These are phyloP conservation scores for Drosophila sechellia DNA, from an alignment of 1,140 invertebrate genomes.

Conservation along the genomic window DNA sequence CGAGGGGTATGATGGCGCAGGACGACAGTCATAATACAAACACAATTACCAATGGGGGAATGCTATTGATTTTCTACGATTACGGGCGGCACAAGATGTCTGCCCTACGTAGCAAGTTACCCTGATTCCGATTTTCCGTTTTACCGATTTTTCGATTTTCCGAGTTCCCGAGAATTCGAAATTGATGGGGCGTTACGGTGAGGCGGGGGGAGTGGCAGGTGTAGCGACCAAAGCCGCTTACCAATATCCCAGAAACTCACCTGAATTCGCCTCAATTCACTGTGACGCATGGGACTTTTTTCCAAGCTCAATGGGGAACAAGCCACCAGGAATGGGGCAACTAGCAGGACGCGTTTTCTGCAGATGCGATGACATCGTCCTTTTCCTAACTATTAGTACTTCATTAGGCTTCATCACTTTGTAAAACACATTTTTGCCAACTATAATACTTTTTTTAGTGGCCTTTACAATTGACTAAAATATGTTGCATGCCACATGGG, in stretches of 20 bases:
- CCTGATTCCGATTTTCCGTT: not conserved
- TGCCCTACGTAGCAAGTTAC: slow-evolving; percentile 18
- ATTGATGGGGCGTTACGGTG: not conserved
- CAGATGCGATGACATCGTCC: not conserved
- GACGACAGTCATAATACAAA: slow-evolving; percentile 37
- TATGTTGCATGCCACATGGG: not conserved
- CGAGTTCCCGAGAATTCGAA: slow-evolving; percentile 20
- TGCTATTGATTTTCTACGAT: slow-evolving; percentile 72
- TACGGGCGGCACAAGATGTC: slow-evolving; percentile 17
- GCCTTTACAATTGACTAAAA: not conserved
- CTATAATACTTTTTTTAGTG: too few species aligned
- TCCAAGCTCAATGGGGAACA: not conserved
- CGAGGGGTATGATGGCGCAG: not conserved
- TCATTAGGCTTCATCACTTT: too few species aligned
- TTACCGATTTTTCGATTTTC: slow-evolving; percentile 6
- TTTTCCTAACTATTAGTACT: not conserved
- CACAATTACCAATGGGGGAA: slow-evolving; percentile 51
- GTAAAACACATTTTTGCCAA: too few species aligned
- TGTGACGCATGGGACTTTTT: slow-evolving; percentile 57
- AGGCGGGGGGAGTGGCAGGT: slow-evolving; percentile 24
- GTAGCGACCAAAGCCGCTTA: slow-evolving; percentile 30
- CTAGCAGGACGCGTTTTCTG: not conserved
- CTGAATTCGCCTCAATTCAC: slow-evolving; percentile 42
- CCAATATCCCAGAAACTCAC: slow-evolving; percentile 2
- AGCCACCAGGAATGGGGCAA: not conserved